Conservation (phyloP, 2,797 vertebrate genomes). For the Hypotaenidia philippensis region DNA sequence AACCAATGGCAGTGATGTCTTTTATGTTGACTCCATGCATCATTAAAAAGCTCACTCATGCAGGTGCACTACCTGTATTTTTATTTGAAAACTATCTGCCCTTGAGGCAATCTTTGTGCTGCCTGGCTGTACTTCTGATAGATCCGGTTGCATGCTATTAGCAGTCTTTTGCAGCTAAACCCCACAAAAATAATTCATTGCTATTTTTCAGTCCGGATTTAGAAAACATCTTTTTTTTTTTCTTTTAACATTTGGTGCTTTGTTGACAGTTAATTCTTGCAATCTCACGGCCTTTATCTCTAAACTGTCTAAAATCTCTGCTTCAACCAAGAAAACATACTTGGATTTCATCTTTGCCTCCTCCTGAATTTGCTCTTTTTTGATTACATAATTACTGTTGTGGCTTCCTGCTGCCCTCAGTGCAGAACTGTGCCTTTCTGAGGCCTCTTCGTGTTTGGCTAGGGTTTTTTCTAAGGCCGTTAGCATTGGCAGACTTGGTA, state of each 20-base stretch:
- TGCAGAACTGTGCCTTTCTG: not conserved
- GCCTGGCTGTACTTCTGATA: not conserved
- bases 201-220: not conserved
- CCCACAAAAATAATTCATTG: not conserved
- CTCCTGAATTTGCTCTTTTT: not conserved
- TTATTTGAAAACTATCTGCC: constrained; percentile 2
- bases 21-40: not conserved
- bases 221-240: not conserved
- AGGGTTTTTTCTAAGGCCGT: not conserved
- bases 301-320: not conserved
- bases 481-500: not conserved
- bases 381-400: not conserved
- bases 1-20: not conserved
- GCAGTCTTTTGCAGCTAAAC: not conserved
- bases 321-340: not conserved
- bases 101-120: constrained; percentile 14
- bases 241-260: not conserved
- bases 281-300: not conserved
- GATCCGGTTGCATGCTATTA: not conserved
- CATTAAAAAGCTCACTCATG: constrained; percentile 18
- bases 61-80: not conserved
- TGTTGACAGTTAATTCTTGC: not conserved
- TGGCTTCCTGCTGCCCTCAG: not conserved
- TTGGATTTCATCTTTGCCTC: not conserved
- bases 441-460: not conserved